These are phyloP conservation scores for Homarus gammarus DNA, from an alignment of 2,888 invertebrate genomes.

Conservation along the genomic window DNA sequence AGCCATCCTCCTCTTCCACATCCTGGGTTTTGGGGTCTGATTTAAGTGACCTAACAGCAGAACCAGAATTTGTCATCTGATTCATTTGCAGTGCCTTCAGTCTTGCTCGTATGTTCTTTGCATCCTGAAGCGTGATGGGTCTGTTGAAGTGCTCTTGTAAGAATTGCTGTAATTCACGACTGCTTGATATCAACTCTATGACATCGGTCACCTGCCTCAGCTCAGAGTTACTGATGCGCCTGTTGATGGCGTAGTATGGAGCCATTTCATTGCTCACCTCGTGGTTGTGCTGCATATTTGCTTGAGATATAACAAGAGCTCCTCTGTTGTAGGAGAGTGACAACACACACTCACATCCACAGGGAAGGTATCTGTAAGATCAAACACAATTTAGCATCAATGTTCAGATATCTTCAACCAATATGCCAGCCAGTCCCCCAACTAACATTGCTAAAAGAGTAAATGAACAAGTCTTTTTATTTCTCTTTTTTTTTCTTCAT, in stretches of 20 bases:
- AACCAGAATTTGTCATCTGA: neutral
- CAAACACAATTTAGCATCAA: neutral
- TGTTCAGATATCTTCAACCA: too few relatives aligned
- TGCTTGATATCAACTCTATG: constrained; percentile 46
- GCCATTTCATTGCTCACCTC: constrained; percentile 64
- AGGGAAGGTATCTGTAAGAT: constrained; percentile 54
- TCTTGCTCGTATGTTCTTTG: constrained; percentile 51
- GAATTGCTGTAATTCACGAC: constrained; percentile 47
- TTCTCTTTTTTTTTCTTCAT: too few relatives aligned
- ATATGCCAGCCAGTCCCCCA: too few relatives aligned
- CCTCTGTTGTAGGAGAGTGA: constrained; percentile 53
- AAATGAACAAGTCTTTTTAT: too few relatives aligned
- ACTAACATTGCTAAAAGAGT: too few relatives aligned
- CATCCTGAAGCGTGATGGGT: constrained; percentile 59
- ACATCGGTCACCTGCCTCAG: constrained; percentile 52
- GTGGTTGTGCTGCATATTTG: constrained; percentile 58
- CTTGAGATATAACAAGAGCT: constrained; percentile 57
- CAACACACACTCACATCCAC: constrained; percentile 56
- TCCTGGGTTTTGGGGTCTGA: neutral
- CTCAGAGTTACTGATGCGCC: constrained; percentile 46
- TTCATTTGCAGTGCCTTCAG: constrained; percentile 38
- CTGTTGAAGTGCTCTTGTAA: constrained; percentile 47
- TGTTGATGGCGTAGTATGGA: constrained; percentile 60
- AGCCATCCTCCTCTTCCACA: constrained; percentile 12
- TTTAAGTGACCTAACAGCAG: constrained; percentile 10